Base-by-base conservation (phyloP, 2,113 vertebrate species). In the Cebus imitator region DNA sequence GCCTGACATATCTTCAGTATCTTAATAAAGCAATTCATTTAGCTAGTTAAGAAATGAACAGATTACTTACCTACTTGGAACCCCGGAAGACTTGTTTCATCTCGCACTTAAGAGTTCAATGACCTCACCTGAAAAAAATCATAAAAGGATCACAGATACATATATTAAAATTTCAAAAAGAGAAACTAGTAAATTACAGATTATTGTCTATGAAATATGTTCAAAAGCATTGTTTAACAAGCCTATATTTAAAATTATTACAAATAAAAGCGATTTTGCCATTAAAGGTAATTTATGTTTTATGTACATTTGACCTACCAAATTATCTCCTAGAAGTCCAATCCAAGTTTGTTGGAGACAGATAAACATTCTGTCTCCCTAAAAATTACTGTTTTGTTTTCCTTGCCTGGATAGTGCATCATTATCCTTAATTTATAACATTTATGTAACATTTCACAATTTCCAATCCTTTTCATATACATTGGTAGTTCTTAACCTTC, bases 231-330 rank as follows among this genome's bases (percentile, higher is more conserved):
- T 10, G 13, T 76, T 95, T 95, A 94, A 88, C 40, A 93, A 95
- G 66, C 40, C 82, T 96, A 40, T 86, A 93, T 82, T 98, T 96
- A 91, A 97, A 97, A 89, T 95, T 83, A 89, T 92, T 97, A 94
- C 84, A 96, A 43, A 96, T 91, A 70, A 96, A 93, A 96, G 85
- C 91, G 89, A 90, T 87, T 96, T 97, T 96, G n/a, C 87, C 73
- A 55, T 88, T 96, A 98, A 13, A 97, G 27, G 68, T 81, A 55
- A 79, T 97, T 32, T 21, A 27, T 80, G 70, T 80, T 45, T 96
- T 91, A 88, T 30, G 80, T 70, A 83, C 75, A 75, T 96, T 95
- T 90, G 91, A 52, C 90, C 95, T 97, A 78, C 87, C 76, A 97
- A 94, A 96, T 87, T 87, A 12, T 50, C 50, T 57, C 87, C 61